Evolutionary conservation across 1,140 invertebrate species (phyloP).

Genomic region (Diorhabda sublineata): DNA sequence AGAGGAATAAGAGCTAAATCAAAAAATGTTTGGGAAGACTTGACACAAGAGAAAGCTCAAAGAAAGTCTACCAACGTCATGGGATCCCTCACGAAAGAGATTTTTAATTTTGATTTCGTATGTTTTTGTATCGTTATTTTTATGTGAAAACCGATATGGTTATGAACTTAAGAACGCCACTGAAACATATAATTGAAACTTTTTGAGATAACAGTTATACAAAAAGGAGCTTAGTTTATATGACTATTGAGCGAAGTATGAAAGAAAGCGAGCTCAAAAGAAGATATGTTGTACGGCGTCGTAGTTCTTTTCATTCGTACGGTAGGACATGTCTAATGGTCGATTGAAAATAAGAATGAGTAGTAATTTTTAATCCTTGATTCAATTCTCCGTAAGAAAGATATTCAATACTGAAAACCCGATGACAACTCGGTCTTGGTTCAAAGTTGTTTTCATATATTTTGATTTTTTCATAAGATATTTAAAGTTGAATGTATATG

Average conservation of each 20-base stretch:
- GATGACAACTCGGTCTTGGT: background rate
- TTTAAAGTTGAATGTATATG: no score
- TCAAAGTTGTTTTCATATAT: no score
- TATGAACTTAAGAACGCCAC: no score
- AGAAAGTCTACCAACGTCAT: no score
- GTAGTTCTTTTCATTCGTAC: background rate
- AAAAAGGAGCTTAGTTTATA: background rate
- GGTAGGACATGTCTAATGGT: background rate
- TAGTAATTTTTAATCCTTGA: conserved; percentile 1
- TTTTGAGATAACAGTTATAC: background rate
- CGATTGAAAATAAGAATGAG: background rate
- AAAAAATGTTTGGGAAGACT: no score
- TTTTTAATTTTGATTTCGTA: no score
- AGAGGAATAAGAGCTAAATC: no score
- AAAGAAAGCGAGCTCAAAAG: background rate
- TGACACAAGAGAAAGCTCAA: no score
- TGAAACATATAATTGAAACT: background rate
- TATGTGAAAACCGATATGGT: no score
- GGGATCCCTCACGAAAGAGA: no score
- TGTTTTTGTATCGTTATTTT: no score
- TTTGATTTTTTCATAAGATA: no score
- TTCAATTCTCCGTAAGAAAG: background rate
- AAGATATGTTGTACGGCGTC: background rate
- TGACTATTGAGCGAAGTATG: background rate
- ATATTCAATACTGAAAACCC: background rate